Conservation (phyloP, 1,140 invertebrate genomes). For the Fopius arisanus region DNA sequence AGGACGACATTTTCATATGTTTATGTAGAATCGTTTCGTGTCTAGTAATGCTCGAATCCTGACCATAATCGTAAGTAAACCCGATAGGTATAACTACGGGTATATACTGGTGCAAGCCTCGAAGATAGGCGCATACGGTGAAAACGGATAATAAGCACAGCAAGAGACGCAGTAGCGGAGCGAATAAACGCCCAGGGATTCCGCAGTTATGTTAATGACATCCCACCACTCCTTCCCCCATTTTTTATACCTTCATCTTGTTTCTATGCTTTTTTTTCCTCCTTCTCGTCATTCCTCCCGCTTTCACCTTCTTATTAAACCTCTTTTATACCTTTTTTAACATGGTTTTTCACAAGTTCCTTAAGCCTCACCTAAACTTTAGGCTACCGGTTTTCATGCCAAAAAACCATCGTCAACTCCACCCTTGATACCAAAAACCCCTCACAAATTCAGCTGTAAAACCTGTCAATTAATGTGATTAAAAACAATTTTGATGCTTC, state of each 20-base stretch:
- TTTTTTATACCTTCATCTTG: neutral
- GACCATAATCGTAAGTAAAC: slow-evolving; percentile 3
- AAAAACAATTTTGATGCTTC: too few relatives aligned
- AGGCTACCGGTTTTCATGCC: slow-evolving; percentile 1
- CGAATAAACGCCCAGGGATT: slow-evolving; percentile 21
- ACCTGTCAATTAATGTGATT: slow-evolving; percentile 12
- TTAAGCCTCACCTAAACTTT: neutral
- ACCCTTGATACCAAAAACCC: neutral
- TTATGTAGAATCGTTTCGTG: slow-evolving; percentile 5
- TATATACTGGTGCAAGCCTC: neutral
- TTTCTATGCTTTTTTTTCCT: neutral
- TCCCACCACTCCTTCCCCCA: slow-evolving; percentile 1
- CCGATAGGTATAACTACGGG: slow-evolving; percentile 11
- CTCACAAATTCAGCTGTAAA: neutral
- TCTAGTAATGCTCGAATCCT: neutral
- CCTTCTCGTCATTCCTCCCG: neutral
- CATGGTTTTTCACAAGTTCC: neutral
- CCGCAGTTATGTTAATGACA: slow-evolving; percentile 29
- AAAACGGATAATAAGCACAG: slow-evolving; percentile 13
- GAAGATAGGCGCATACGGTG: slow-evolving; percentile 7
- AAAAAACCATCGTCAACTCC: neutral
- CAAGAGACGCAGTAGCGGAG: slow-evolving; percentile 2
- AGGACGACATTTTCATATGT: slow-evolving; percentile 4
- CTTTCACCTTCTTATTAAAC: slow-evolving; percentile 3
- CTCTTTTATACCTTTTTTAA: slow-evolving; percentile 1